phyloP scores from a whole-genome alignment of 1,140 invertebrate genomes.

The Armadillidium nasatum region DNA sequence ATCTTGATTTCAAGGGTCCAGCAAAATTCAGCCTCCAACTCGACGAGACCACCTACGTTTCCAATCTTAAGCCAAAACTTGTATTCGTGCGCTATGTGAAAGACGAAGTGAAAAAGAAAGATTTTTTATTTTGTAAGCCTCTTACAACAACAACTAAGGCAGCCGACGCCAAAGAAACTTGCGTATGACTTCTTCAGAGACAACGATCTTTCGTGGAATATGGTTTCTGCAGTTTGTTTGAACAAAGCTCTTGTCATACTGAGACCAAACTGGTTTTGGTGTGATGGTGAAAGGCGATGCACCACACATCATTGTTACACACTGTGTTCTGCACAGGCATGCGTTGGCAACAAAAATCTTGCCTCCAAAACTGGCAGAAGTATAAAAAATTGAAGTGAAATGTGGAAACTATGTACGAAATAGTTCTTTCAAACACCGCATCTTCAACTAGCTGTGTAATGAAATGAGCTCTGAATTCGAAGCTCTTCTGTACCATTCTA shows the following conservation, averaged over 20 bases:
- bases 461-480: too few species aligned
- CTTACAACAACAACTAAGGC: constrained; percentile 28
- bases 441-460: too few species aligned
- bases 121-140: constrained; percentile 36
- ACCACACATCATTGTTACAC: too few species aligned
- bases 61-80: constrained; percentile 11
- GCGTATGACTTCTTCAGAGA: constrained; percentile 39
- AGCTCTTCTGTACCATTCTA: too few species aligned
- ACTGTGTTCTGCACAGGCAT: too few species aligned
- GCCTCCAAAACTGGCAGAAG: too few species aligned
- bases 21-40: constrained; percentile 27
- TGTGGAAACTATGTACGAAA: too few species aligned
- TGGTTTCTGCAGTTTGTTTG: constrained; percentile 35
- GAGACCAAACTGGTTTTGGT: constrained; percentile 35
- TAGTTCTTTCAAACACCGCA: too few species aligned
- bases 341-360: too few species aligned
- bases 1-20: constrained; percentile 30
- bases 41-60: constrained; percentile 19
- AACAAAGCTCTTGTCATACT: constrained; percentile 32
- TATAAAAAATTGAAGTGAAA: too few species aligned
- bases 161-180: constrained; percentile 25
- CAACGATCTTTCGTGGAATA: constrained; percentile 36
- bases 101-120: constrained; percentile 27
- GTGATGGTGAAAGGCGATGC: constrained; percentile 31
- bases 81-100: constrained; percentile 27